phyloP scores from a whole-genome alignment of 2,888 invertebrate species.

The Nematopogon swammerdamellus region DNA sequence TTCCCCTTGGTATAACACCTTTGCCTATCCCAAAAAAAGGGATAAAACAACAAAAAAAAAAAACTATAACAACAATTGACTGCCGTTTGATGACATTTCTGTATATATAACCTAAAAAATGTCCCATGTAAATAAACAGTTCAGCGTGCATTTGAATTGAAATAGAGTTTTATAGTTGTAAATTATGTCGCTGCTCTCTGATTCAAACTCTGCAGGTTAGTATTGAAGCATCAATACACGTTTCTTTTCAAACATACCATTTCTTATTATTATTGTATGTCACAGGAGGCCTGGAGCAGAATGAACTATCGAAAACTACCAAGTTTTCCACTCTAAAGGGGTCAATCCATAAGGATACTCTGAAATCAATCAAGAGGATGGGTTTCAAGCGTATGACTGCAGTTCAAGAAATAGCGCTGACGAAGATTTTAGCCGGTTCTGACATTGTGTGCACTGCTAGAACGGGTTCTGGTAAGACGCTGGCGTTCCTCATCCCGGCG shows the following conservation, averaged over 20 bases:
- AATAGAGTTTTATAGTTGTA: too few relatives aligned
- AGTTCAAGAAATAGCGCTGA: slow-evolving; percentile 86
- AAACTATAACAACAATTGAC: too few relatives aligned
- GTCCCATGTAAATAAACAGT: too few relatives aligned
- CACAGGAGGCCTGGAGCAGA: slow-evolving; percentile 19
- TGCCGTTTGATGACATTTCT: too few relatives aligned
- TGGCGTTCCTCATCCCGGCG: slow-evolving; percentile 92
- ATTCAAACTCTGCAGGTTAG: too few relatives aligned
- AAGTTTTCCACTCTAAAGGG: slow-evolving; percentile 56
- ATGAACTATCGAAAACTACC: slow-evolving; percentile 5
- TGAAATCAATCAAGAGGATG: slow-evolving; percentile 78
- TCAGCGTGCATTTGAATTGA: too few relatives aligned
- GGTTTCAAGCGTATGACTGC: slow-evolving; percentile 91
- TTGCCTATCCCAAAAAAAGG: too few relatives aligned
- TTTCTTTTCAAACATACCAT: slow-evolving; percentile 1
- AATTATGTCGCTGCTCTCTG: too few relatives aligned
- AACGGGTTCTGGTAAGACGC: slow-evolving; percentile 96
- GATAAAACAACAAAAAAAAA: too few relatives aligned
- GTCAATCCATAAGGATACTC: slow-evolving; percentile 67
- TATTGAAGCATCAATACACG: too few relatives aligned
- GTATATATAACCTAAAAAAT: too few relatives aligned
- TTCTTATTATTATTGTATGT: slow-evolving; percentile 5
- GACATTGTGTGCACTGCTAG: slow-evolving; percentile 94
- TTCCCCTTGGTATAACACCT: too few relatives aligned
- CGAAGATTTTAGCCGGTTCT: slow-evolving; percentile 80